phyloP scores from a whole-genome alignment of 2,113 vertebrate genomes.

The Saccopteryx bilineata region DNA sequence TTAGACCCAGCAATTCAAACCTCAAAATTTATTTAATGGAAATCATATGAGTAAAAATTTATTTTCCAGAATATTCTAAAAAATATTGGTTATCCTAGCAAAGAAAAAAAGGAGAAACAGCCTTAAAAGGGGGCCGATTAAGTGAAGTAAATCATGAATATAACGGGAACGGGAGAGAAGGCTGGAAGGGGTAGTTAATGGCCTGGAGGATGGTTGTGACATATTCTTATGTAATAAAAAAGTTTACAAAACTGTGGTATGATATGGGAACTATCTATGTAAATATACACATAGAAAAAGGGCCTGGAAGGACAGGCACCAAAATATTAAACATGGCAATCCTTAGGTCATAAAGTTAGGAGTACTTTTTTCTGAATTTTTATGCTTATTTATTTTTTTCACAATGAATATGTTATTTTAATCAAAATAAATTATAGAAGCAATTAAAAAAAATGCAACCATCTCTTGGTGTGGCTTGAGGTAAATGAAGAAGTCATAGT shows the following conservation, averaged over 20 bases:
- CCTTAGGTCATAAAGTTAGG: not conserved
- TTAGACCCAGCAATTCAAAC: not conserved
- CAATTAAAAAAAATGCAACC: not conserved
- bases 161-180: not conserved
- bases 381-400: not conserved
- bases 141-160: not conserved
- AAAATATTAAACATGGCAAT: not conserved
- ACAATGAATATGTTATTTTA: not conserved
- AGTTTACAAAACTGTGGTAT: not conserved
- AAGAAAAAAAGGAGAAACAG: not conserved
- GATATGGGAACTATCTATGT: not conserved
- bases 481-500: not conserved
- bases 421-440: not conserved
- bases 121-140: not conserved
- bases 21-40: not conserved
- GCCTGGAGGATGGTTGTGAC: not conserved
- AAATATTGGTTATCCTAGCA: not conserved
- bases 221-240: not conserved
- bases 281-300: not conserved
- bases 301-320: not conserved
- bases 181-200: not conserved
- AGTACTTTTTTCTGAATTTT: slow-evolving; percentile 17
- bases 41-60: slow-evolving; percentile 20
- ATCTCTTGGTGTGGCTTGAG: not conserved
- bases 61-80: slow-evolving; percentile 31